Evolutionary conservation across 2,797 vertebrate genomes (phyloP).

Genomic region (Staurois parvus): DNA sequence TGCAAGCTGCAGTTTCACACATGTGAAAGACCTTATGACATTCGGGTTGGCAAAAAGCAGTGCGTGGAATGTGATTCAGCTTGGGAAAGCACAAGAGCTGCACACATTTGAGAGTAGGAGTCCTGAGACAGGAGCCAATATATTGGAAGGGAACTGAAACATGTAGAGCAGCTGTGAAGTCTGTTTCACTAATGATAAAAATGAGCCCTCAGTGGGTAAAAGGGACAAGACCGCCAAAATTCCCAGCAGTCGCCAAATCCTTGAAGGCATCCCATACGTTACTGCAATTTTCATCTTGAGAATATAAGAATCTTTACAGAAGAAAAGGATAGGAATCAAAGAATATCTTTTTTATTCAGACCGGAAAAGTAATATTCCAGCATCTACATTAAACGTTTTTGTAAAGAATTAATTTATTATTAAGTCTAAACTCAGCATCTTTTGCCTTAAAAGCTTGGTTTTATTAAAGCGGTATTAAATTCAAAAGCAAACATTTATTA

Average conservation of each 20-base stretch:
- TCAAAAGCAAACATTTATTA: no score
- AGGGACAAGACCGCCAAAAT: slow-evolving; percentile 1
- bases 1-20: slow-evolving; percentile 31
- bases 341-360: not conserved
- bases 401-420: no score
- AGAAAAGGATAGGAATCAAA: not conserved
- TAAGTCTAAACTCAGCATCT: no score
- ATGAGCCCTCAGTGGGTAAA: slow-evolving; percentile 38
- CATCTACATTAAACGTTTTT: not conserved
- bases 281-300: slow-evolving; percentile 9
- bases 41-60: slow-evolving; percentile 30
- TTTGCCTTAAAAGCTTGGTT: no score
- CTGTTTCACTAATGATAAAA: slow-evolving; percentile 47
- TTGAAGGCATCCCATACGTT: slow-evolving; percentile 29
- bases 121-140: slow-evolving; percentile 43
- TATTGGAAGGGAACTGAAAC: slow-evolving; percentile 15
- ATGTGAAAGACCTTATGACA: slow-evolving; percentile 38
- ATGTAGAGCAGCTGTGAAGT: slow-evolving; percentile 42
- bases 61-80: slow-evolving; percentile 34
- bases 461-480: no score
- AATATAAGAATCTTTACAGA: not conserved
- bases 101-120: slow-evolving; percentile 48
- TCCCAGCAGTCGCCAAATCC: slow-evolving; percentile 30
- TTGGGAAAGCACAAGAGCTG: slow-evolving; percentile 41
- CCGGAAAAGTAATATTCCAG: not conserved